These are phyloP conservation scores for Holothuria glaberrima DNA, from an alignment of 35 echinoderm and acorn worm genomes.

Conservation along the genomic window DNA sequence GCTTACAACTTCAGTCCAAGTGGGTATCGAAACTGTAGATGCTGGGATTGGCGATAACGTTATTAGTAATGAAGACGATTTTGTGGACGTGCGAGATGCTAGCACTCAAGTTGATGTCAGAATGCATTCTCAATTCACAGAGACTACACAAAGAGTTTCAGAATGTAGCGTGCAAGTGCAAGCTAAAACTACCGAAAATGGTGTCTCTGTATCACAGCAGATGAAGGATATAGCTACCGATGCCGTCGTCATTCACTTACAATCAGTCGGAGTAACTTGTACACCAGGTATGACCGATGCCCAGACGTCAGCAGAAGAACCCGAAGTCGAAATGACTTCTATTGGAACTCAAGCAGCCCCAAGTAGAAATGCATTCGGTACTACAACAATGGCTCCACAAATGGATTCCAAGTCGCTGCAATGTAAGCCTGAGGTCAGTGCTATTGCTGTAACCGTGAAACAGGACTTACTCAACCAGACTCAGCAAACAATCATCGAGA, in stretches of 20 bases:
- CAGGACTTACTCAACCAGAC: not conserved
- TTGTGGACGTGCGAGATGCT: constrained; percentile 34
- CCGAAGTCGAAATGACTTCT: not conserved
- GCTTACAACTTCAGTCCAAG: constrained; percentile 30
- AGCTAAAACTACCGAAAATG: not conserved
- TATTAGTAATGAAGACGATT: constrained; percentile 24
- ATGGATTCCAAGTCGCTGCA: constrained; percentile 7
- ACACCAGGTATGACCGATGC: not conserved
- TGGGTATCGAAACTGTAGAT: constrained; percentile 34
- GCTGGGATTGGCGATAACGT: constrained; percentile 32
- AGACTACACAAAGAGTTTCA: not conserved
- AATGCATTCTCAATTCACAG: not conserved
- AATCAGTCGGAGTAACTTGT: not conserved
- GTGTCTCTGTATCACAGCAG: not conserved
- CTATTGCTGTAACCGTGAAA: not conserved
- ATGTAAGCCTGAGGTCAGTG: constrained; percentile 16
- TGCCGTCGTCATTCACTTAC: not conserved
- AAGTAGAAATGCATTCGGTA: not conserved
- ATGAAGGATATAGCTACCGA: constrained; percentile 4
- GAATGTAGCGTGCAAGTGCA: constrained; percentile 28
- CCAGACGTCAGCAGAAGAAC: not conserved
- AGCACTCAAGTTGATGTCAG: constrained; percentile 12
- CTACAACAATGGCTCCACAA: not conserved
- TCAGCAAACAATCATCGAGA: not conserved
- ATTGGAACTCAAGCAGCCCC: not conserved